Conservation (phyloP, 2,113 vertebrate species). For the Tachycineta bicolor region DNA sequence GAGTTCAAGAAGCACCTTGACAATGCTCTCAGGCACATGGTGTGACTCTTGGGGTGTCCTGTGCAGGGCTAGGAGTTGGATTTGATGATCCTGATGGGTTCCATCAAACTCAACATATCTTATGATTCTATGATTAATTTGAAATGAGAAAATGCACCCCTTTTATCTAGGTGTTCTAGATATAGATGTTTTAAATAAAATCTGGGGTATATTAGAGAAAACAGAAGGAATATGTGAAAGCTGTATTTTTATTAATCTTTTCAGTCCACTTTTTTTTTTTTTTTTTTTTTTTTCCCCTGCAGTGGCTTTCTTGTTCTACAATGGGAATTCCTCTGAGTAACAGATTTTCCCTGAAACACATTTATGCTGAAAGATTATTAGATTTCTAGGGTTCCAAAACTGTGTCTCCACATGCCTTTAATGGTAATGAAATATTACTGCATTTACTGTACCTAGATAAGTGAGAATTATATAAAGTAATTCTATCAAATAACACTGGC, state of each 20-base stretch:
- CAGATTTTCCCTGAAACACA: background rate
- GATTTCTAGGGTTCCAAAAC: background rate
- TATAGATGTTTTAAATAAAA: background rate
- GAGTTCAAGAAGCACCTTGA: background rate
- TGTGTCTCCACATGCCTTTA: background rate
- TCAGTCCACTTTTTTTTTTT: background rate
- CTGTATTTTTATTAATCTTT: background rate
- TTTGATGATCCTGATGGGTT: background rate
- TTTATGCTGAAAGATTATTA: background rate
- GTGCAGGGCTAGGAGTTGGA: background rate
- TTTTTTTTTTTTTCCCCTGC: background rate
- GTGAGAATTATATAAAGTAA: background rate
- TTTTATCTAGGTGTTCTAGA: background rate
- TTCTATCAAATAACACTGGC: background rate
- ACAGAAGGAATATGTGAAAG: background rate
- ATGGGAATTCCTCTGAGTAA: background rate
- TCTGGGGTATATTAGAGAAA: background rate
- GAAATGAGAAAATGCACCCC: background rate
- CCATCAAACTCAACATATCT: background rate
- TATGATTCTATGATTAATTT: background rate
- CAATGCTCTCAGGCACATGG: too few species aligned
- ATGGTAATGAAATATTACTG: background rate
- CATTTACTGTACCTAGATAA: constrained; percentile 2
- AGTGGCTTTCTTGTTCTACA: background rate
- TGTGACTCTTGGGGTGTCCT: background rate